Evolutionary conservation across 2,888 invertebrate species (phyloP).

Genomic region (Brachycybe producta): DNA sequence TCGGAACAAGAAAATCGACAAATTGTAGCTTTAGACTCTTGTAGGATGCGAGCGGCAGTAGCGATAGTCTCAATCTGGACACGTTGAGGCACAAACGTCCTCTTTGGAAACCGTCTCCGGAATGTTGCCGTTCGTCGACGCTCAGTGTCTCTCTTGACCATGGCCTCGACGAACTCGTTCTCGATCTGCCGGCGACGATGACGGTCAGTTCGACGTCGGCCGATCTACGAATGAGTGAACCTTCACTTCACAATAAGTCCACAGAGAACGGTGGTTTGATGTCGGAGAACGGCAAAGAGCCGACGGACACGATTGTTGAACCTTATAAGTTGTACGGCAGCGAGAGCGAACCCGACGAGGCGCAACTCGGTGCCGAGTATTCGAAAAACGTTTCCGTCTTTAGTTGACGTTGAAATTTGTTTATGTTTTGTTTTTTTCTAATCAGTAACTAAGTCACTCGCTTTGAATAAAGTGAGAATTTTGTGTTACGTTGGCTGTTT

Average conservation of each 20-base stretch:
- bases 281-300: too few relatives aligned
- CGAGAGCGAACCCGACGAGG: constrained; percentile 4
- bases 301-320: too few relatives aligned
- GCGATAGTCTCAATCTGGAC: constrained; percentile 3
- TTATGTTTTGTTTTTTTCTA: too few relatives aligned
- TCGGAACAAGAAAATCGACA: neutral
- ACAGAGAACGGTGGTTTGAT: too few relatives aligned
- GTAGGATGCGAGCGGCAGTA: constrained; percentile 1
- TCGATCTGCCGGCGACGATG: too few relatives aligned
- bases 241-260: neutral
- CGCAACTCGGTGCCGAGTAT: too few relatives aligned
- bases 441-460: too few relatives aligned
- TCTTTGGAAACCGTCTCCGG: neutral
- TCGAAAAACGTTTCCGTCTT: too few relatives aligned
- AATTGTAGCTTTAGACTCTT: neutral
- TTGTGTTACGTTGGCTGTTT: too few relatives aligned
- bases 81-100: neutral
- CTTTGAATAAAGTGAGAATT: too few relatives aligned
- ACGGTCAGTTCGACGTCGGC: neutral
- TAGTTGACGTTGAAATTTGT: too few relatives aligned
- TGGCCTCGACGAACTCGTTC: constrained; percentile 20
- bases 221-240: constrained; percentile 1
- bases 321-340: neutral
- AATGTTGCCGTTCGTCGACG: neutral
- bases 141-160: constrained; percentile 23